These are phyloP conservation scores for Cricetomys ansorgei DNA, from an alignment of 2,113 vertebrate genomes.

Conservation along the genomic window DNA sequence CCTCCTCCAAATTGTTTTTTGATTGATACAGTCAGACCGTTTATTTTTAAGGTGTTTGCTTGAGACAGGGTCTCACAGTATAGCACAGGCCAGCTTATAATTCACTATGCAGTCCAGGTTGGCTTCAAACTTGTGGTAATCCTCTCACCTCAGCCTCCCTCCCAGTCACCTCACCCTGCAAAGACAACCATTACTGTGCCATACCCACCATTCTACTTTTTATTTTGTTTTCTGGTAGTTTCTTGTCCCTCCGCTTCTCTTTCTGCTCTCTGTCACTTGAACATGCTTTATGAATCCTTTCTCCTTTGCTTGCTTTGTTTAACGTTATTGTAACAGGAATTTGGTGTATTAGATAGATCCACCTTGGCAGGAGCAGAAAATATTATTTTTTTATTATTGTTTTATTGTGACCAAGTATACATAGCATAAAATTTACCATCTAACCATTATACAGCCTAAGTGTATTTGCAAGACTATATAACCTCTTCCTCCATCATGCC, in stretches of 20 bases:
- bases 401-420: background rate
- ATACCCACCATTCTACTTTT: background rate
- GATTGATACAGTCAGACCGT: background rate
- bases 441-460: background rate
- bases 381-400: background rate
- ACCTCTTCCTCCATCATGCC: background rate
- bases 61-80: background rate
- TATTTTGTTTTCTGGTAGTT: background rate
- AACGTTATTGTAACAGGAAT: background rate
- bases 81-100: background rate
- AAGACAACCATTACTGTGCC: background rate
- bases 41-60: background rate
- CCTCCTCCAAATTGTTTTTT: background rate
- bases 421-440: background rate
- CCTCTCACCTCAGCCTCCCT: background rate
- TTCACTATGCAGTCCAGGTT: background rate
- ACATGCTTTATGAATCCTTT: background rate
- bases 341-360: background rate
- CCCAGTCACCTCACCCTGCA: background rate
- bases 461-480: background rate
- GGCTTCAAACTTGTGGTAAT: background rate
- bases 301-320: background rate
- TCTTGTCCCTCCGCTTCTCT: background rate
- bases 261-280: background rate
- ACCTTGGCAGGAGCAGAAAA: background rate